Evolutionary conservation across 2,113 vertebrate genomes (phyloP), one percentile per base, ranked within the genome.

Genomic region (Podiceps cristatus): DNA sequence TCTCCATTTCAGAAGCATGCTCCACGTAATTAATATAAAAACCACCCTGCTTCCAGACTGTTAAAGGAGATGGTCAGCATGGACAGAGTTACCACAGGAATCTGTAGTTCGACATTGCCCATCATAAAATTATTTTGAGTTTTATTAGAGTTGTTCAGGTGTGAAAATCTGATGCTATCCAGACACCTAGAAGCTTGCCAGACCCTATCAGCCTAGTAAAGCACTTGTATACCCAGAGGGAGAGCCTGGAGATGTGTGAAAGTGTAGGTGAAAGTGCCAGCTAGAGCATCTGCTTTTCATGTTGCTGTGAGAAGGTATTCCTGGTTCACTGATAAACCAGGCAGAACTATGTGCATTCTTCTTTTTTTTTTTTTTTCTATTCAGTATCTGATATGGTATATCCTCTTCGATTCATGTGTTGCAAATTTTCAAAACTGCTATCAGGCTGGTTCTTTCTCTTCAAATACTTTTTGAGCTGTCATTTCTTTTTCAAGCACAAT

Each of bases 341-440:
- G 22, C 17, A 91, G 33, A 53, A 62, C 1, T 2, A 60, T 8
- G 8, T 29, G 22, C 4, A 0, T 17, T 5, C 24, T 2, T 31
- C 28, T 55, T 29, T 55, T n/a, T 2, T 31, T 55, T 55, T 29
- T 55, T n/a, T 68, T 62, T 77, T n/a, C 10, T 42, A 1, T 80
- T 86, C 58, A 45, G 15, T 45, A 19, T n/a, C 35, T 76, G 20
- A 55, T 84, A 29, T 29, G 7, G 5, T 28, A 29, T 27, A 33
- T 47, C 4, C 3, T 78, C 53, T 88, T 28, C 64, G 37, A 80
- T 33, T 66, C 44, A 42, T 6, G 11, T 1, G 1, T 8, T 49
- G 13, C 7, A 75, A 63, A 40, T 81, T 88, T 90, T 68, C 56
- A 84, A 50, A 94, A 11, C 17, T 93, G 9, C 18, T 42, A n/a